These are phyloP conservation scores for Chloroceryle inda DNA, from an alignment of 2,797 vertebrate genomes.

Conservation along the genomic window DNA sequence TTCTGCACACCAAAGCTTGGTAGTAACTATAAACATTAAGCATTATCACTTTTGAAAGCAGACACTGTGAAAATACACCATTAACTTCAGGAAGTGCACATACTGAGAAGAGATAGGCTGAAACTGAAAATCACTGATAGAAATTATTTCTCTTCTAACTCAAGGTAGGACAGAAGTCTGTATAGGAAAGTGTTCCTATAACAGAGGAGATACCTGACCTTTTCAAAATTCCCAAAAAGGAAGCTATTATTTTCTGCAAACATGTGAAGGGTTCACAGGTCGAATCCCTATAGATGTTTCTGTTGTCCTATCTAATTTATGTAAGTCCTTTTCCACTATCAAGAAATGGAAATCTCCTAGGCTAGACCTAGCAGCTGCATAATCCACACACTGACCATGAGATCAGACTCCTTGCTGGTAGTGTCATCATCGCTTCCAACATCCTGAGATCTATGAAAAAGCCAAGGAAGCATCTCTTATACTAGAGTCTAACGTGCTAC, in stretches of 20 bases:
- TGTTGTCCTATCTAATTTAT: background rate
- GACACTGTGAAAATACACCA: too few species aligned
- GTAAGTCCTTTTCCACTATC: background rate
- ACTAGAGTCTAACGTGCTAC: background rate
- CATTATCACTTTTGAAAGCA: too few species aligned
- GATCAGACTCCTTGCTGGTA: background rate
- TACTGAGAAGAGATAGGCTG: too few species aligned
- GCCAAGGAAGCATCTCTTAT: background rate
- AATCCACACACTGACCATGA: accelerated
- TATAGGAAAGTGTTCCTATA: background rate
- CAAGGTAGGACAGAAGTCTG: background rate
- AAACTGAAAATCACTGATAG: too few species aligned
- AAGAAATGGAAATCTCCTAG: background rate
- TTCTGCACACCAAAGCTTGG: too few species aligned
- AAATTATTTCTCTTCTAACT: too few species aligned
- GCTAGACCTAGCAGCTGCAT: background rate
- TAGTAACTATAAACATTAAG: too few species aligned
- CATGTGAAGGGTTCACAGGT: accelerated
- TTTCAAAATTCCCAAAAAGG: background rate
- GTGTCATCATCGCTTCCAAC: background rate
- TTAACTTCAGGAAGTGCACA: too few species aligned
- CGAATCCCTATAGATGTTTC: background rate
- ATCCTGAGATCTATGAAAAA: background rate
- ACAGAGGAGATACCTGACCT: background rate
- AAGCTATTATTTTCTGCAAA: background rate